Conservation (phyloP, 2,797 vertebrate species). For the Helicolenus hilgendorfi region DNA sequence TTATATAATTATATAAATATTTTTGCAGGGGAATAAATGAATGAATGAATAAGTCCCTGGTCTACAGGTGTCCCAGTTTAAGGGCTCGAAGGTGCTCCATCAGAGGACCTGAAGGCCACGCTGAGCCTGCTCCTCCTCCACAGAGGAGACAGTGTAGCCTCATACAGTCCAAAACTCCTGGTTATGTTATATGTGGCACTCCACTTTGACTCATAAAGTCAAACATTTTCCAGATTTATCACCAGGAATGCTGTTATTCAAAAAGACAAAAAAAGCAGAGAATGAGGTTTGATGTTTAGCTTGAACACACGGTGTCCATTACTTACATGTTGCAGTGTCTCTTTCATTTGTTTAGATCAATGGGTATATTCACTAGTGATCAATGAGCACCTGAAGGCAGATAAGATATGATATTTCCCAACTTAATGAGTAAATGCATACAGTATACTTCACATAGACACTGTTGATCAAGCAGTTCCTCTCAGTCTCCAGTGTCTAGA, state of each 20-base stretch:
- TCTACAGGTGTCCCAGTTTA: background rate
- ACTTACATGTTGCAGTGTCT: background rate
- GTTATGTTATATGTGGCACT: background rate
- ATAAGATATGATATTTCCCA: background rate
- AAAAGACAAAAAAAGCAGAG: background rate
- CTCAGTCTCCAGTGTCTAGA: constrained; percentile 29
- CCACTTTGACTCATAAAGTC: background rate
- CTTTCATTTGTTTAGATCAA: background rate
- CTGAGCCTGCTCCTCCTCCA: background rate
- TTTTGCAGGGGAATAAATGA: background rate
- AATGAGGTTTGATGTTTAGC: background rate
- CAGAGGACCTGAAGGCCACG: background rate
- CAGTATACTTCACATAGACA: background rate
- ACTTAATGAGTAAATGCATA: background rate
- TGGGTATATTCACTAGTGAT: background rate
- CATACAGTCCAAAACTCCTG: background rate
- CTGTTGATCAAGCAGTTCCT: background rate
- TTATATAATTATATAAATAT: no score
- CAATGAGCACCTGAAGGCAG: background rate
- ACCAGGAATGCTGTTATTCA: background rate
- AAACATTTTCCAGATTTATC: background rate
- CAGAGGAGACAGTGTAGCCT: background rate
- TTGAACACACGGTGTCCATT: background rate
- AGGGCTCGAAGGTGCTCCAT: background rate
- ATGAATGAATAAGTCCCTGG: background rate